Base-by-base conservation (phyloP, 2,113 vertebrate genomes). In the Pollachius pollachius region DNA sequence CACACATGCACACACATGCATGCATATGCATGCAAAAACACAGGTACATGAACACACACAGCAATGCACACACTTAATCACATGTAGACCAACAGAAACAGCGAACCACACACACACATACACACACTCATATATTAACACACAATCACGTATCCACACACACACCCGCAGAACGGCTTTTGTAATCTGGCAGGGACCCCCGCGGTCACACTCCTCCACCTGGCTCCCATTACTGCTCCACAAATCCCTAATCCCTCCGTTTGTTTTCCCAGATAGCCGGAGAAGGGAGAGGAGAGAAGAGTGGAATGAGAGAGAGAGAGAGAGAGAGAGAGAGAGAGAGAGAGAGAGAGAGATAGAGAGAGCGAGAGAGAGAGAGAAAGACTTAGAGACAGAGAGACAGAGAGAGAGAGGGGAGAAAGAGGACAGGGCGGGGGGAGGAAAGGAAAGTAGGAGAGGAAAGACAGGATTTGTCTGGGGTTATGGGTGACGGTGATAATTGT, bases 211-310 rank as follows among this genome's bases (percentile, higher is more conserved):
- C 84, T 85, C 80, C 76, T 88, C 85, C 89, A 90, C 86, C 89
- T 90, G 88, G 85, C 89, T 89, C 84, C 85, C 82, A 90, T 90
- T 92, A 90, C 82, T 69, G 74, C 68, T 83, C 83, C 81, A 76
- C 86, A 87, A 87, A 90, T 85, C 88, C 86, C 65, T 90, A 91
- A 91, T 88, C 88, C 89, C 85, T 89, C 73, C 71, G 87, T 90
- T 91, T 91, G 88, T 91, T 91, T 91, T 91, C 82, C 84, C 82
- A 76, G 86, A 91, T 87, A 88, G 69, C 18, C 61, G 62, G 62
- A 71, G 68, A 64, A n/a, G 30, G 48, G 18, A 57, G 54, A 17
- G 54, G 54, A 57, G 21, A 62, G 68, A 54, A 13, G 27, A 21
- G 18, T 37, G 66, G 25, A 34, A 17, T 16, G 83, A 78, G 87